phyloP scores from a whole-genome alignment of 1,140 invertebrate species.

The Calephelis nemesis region DNA sequence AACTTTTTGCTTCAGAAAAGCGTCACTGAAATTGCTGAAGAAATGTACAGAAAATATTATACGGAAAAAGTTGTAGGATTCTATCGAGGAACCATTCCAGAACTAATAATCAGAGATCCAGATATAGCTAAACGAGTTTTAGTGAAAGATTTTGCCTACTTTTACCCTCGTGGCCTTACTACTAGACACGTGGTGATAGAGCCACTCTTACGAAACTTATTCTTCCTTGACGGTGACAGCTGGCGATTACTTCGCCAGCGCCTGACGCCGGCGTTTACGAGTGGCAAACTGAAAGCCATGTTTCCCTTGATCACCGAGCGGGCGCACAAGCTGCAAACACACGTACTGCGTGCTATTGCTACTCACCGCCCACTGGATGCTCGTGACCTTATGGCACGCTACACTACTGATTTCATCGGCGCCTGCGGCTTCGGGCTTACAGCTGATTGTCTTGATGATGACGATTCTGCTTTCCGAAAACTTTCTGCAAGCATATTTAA shows the following conservation, averaged over 20 bases:
- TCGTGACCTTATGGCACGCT: constrained; percentile 28
- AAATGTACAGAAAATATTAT: constrained; percentile 44
- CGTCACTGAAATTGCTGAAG: constrained; percentile 33
- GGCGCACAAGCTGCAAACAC: constrained; percentile 47
- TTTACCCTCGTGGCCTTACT: constrained; percentile 50
- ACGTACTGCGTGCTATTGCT: constrained; percentile 23
- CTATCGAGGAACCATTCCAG: constrained; percentile 50
- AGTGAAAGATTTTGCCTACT: constrained; percentile 79
- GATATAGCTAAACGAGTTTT: constrained; percentile 78
- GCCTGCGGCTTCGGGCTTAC: constrained; percentile 60
- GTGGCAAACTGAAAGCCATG: constrained; percentile 43
- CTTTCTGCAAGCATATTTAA: constrained; percentile 49
- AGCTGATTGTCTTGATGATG: constrained; percentile 43
- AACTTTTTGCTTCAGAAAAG: constrained; percentile 36
- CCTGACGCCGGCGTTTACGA: constrained; percentile 55
- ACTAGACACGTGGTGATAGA: constrained; percentile 40
- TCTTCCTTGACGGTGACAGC: constrained; percentile 55
- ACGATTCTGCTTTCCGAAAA: constrained; percentile 46
- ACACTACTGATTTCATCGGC: constrained; percentile 60
- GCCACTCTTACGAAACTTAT: constrained; percentile 47
- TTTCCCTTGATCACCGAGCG: constrained; percentile 59
- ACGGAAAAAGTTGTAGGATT: constrained; percentile 43
- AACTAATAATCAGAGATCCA: constrained; percentile 77
- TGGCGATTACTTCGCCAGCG: constrained; percentile 70
- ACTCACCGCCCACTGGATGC: constrained; percentile 39